Percentiles rank a stretch among this genome's conserved stretches.
phyloP scores from a whole-genome alignment of 2,888 invertebrate genomes.

The Stramonita haemastoma region DNA sequence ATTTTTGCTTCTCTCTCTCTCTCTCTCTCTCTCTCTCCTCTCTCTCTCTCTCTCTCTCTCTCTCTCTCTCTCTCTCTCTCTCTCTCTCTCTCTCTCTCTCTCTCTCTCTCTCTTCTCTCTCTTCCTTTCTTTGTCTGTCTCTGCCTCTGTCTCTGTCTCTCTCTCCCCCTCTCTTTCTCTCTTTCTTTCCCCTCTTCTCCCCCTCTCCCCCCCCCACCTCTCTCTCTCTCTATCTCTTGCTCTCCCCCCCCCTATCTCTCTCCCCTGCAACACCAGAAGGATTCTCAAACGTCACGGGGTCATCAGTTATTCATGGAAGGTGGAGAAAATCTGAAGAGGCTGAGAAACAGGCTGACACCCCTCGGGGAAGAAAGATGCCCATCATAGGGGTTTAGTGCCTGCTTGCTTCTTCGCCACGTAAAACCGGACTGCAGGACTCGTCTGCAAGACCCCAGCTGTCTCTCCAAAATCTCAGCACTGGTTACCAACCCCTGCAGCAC shows the following conservation, averaged over 20 bases:
- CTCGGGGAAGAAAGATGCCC: not conserved
- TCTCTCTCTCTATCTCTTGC: conserved; percentile 1
- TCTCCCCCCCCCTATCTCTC: not conserved
- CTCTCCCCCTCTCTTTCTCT: not conserved
- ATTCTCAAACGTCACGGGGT: not conserved
- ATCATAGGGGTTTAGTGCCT: not conserved
- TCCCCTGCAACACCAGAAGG: not conserved
- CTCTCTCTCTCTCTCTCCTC: not conserved
- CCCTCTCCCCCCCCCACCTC: not conserved
- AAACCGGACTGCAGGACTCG: not conserved
- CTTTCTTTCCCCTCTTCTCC: not conserved
- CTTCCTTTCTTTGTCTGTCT: too few species aligned
- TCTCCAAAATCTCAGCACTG: not conserved
- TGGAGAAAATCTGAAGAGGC: not conserved
- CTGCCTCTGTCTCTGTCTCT: not conserved
- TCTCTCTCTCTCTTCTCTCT: too few species aligned
- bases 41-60: too few species aligned
- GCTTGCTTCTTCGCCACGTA: not conserved
- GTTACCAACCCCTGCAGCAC: not conserved
- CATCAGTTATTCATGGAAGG: conserved; percentile 19
- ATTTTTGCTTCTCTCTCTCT: not conserved
- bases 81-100: too few species aligned
- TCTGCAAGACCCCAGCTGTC: not conserved
- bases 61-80: too few species aligned
- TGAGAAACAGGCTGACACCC: not conserved